phyloP scores from a whole-genome alignment of 2,888 invertebrate genomes.

The Tenthredo notha region DNA sequence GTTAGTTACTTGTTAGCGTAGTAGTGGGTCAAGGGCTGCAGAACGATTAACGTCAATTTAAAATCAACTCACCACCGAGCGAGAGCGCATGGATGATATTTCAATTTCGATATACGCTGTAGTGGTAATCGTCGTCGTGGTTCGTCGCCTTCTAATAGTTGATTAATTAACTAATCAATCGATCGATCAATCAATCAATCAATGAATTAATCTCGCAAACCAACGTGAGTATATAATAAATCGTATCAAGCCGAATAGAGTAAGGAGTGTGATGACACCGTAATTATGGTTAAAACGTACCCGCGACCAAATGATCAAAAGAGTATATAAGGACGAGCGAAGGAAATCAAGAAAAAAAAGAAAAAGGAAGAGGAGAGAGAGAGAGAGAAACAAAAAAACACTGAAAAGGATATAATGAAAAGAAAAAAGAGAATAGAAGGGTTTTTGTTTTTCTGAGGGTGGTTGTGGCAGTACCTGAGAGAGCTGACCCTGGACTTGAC shows the following conservation, averaged over 20 bases:
- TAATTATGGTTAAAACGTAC: neutral
- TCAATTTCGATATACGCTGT: neutral
- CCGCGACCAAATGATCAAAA: neutral
- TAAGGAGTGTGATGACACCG: no score
- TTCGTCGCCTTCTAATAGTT: neutral
- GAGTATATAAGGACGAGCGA: neutral
- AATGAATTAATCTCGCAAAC: neutral
- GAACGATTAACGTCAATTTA: conserved; percentile 39
- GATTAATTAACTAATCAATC: neutral
- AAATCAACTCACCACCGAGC: conserved; percentile 8
- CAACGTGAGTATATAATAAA: neutral
- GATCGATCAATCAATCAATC: neutral
- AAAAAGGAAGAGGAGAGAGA: neutral
- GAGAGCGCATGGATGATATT: neutral
- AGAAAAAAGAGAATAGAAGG: neutral
- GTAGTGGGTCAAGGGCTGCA: conserved; percentile 38
- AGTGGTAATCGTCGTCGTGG: neutral
- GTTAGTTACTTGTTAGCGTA: neutral
- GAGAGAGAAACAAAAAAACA: neutral
- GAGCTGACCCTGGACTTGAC: conserved; percentile 67
- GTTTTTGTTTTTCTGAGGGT: neutral
- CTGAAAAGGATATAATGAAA: neutral
- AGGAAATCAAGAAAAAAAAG: neutral
- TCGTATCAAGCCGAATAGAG: neutral
- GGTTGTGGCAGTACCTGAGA: conserved; percentile 66